A percentile compares a stretch with the other conserved stretches of the same genome.
phyloP scores from a whole-genome alignment of 2,113 vertebrate species.

The Lates calcarifer region DNA sequence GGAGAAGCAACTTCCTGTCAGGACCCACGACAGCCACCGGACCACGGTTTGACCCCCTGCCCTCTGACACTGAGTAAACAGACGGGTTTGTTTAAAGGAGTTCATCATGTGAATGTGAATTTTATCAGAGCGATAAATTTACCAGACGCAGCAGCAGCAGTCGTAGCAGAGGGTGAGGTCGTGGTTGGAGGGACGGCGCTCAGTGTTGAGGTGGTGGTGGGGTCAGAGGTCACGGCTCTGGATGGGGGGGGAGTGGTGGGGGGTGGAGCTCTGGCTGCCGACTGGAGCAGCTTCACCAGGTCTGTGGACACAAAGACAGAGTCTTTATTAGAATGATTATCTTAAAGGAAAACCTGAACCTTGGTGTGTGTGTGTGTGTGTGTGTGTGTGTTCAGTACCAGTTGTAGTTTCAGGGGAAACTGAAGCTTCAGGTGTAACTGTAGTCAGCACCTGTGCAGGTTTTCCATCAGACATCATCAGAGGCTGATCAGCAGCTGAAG shows the following conservation, averaged over 20 bases:
- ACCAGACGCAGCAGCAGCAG: slow-evolving; percentile 30
- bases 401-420: slow-evolving; percentile 71
- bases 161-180: accelerated
- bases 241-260: slow-evolving; percentile 68
- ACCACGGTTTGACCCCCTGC: slow-evolving; percentile 78
- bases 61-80: slow-evolving; percentile 70
- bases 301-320: too few species aligned
- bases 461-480: slow-evolving; percentile 82
- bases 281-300: background rate
- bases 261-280: slow-evolving; percentile 3
- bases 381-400: slow-evolving; percentile 73
- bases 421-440: slow-evolving; percentile 80
- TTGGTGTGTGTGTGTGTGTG: background rate
- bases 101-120: too few species aligned
- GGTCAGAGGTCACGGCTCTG: slow-evolving; percentile 69
- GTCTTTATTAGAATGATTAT: too few species aligned
- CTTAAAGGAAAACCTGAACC: too few species aligned
- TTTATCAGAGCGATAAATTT: too few species aligned
- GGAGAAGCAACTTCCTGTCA: slow-evolving; percentile 87
- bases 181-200: background rate
- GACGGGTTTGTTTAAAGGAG: too few species aligned
- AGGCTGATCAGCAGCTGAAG: slow-evolving; percentile 70
- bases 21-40: slow-evolving; percentile 88
- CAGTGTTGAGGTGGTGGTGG: background rate
- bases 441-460: slow-evolving; percentile 56